Evolutionary conservation across 2,797 vertebrate species (phyloP).

Genomic region (Brachymystax lenok): DNA sequence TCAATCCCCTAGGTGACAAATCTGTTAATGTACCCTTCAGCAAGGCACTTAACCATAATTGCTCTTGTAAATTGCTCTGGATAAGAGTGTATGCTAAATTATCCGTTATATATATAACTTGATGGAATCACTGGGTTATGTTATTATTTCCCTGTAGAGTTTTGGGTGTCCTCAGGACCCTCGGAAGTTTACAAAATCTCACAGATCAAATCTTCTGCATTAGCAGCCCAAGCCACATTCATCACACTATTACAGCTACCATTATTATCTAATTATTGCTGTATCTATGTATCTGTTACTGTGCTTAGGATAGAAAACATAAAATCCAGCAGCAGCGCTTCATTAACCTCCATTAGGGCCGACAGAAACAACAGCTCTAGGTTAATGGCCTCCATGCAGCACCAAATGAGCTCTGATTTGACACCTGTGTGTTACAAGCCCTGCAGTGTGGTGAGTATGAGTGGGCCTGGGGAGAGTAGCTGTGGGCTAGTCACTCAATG

Average conservation of each 20-base stretch:
- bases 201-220: not conserved
- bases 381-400: conserved; percentile 1
- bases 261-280: not conserved
- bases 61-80: too few species aligned
- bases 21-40: too few species aligned
- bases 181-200: not conserved
- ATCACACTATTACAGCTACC: too few species aligned
- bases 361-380: not conserved
- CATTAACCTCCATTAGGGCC: conserved; percentile 6
- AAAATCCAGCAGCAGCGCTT: not conserved
- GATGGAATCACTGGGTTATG: too few species aligned
- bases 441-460: not conserved
- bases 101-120: too few species aligned
- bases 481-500: not conserved
- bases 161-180: too few species aligned
- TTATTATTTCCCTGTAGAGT: too few species aligned
- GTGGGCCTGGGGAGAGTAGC: not conserved
- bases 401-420: not conserved
- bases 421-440: not conserved
- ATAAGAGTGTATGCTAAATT: too few species aligned
- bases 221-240: not conserved
- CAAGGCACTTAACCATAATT: too few species aligned
- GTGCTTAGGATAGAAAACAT: not conserved
- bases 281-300: conserved; percentile 2
- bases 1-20: too few species aligned